Conservation (phyloP, 2,797 vertebrate species). For the Dryobates pubescens region DNA sequence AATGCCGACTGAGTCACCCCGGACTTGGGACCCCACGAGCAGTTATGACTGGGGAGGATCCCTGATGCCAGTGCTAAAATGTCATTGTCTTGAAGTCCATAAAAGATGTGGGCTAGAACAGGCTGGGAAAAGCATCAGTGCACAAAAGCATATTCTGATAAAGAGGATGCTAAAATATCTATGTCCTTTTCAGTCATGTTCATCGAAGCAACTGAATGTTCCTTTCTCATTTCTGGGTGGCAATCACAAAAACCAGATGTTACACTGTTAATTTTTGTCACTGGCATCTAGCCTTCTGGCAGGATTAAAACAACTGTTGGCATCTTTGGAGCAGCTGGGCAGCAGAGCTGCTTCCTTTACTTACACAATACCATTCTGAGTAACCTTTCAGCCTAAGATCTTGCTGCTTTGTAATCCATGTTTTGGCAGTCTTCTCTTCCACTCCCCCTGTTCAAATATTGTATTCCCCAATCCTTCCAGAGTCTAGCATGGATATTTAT, state of each 20-base stretch:
- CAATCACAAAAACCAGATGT: constrained; percentile 45
- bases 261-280: constrained; percentile 13
- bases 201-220: neutral
- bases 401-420: neutral
- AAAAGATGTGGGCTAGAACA: neutral
- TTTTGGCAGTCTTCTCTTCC: constrained; percentile 4
- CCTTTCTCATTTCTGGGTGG: neutral
- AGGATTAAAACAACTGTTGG: neutral
- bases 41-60: neutral
- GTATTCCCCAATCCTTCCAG: neutral
- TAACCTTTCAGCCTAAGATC: constrained; percentile 1
- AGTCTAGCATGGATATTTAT: neutral
- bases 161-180: neutral
- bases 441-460: neutral
- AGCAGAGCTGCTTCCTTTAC: neutral
- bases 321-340: constrained; percentile 29
- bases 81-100: neutral
- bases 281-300: constrained; percentile 43
- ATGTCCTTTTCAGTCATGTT: neutral
- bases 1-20: neutral
- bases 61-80: neutral
- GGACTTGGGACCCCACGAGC: neutral
- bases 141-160: neutral
- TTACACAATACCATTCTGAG: neutral
- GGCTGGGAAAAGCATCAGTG: neutral